These are phyloP conservation scores for Holcopasites calliopsidis DNA, from an alignment of 1,140 invertebrate genomes.

Conservation along the genomic window DNA sequence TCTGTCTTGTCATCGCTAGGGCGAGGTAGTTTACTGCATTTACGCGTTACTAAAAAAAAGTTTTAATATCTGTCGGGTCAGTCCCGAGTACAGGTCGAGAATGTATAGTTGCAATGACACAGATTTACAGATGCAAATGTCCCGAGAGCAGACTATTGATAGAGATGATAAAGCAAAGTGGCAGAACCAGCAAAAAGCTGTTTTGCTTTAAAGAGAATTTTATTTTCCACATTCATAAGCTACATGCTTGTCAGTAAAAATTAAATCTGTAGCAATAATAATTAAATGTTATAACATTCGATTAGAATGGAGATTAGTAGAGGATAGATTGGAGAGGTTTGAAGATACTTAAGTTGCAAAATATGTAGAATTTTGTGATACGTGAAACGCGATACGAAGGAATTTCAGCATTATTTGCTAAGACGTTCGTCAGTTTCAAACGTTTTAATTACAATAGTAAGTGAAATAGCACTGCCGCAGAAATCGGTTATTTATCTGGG, in stretches of 20 bases:
- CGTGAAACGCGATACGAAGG: not conserved
- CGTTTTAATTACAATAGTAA: not conserved
- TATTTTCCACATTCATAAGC: too few relatives aligned
- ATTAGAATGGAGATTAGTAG: too few relatives aligned
- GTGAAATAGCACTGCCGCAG: too few relatives aligned
- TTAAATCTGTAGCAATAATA: too few relatives aligned
- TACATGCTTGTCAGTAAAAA: too few relatives aligned
- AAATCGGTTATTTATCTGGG: not conserved
- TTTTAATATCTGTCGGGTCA: not conserved
- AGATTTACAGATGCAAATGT: constrained; percentile 12
- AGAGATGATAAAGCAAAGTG: not conserved
- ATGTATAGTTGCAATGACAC: not conserved
- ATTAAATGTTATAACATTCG: too few relatives aligned
- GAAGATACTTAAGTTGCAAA: too few relatives aligned
- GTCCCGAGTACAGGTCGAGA: not conserved
- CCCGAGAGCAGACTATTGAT: not conserved
- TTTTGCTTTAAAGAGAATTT: not conserved
- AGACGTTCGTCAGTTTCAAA: not conserved
- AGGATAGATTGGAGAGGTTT: too few relatives aligned
- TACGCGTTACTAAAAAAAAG: not conserved
- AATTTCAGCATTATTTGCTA: not conserved
- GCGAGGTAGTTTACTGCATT: not conserved
- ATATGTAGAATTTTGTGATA: too few relatives aligned
- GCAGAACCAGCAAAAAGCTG: not conserved
- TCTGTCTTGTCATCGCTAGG: not conserved